Evolutionary conservation across 2,113 vertebrate genomes (phyloP).

Genomic region (Mormyrus lacerda): DNA sequence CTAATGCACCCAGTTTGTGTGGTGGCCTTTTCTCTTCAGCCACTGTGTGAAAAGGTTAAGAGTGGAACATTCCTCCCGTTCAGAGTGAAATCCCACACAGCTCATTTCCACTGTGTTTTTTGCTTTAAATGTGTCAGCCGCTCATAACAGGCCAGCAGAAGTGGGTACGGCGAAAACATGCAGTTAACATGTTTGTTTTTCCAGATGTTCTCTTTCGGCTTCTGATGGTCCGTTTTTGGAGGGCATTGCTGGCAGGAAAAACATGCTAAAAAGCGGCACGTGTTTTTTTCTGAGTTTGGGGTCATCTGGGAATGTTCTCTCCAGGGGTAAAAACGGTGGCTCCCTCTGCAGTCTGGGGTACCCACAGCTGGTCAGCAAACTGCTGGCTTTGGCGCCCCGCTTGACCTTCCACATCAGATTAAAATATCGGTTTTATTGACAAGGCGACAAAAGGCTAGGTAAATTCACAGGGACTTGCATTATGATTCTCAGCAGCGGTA

Average conservation of each 20-base stretch:
- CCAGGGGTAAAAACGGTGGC: not conserved
- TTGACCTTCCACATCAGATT: not conserved
- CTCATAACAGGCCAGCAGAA: not conserved
- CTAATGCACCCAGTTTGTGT: not conserved
- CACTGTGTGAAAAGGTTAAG: constrained; percentile 3
- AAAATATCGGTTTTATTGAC: not conserved
- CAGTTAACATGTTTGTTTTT: constrained; percentile 11
- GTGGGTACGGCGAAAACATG: not conserved
- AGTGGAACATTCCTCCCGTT: constrained; percentile 4
- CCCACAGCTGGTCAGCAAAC: not conserved
- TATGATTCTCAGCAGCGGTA: not conserved
- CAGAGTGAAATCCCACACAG: not conserved
- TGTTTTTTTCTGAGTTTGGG: not conserved
- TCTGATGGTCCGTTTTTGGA: not conserved
- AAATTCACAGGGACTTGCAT: not conserved
- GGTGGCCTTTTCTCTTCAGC: not conserved
- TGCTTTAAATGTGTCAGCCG: not conserved
- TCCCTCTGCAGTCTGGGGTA: not conserved
- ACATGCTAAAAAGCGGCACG: not conserved
- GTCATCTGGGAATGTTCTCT: not conserved
- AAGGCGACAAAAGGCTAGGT: not conserved
- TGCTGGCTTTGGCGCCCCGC: not conserved
- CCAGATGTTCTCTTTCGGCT: not conserved
- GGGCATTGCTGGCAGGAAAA: not conserved
- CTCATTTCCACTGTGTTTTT: not conserved